phyloP scores from a whole-genome alignment of 2,797 vertebrate species.

The Acestrorhynchus altus region DNA sequence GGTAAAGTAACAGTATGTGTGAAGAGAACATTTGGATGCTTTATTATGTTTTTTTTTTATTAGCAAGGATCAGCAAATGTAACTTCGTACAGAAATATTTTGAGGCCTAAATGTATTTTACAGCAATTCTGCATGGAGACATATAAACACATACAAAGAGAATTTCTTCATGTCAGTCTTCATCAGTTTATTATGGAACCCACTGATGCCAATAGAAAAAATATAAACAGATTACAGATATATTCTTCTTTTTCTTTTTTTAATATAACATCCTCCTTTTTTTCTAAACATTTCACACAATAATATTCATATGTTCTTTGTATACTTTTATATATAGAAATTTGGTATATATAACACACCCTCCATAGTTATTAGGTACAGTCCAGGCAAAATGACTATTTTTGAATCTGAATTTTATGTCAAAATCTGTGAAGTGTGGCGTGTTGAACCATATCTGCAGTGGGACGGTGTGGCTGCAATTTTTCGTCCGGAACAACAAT shows the following conservation, averaged over 20 bases:
- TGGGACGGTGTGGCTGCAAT: too few relatives aligned
- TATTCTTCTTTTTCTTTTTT: neutral
- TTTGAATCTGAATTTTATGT: neutral
- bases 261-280: slow-evolving; percentile 3
- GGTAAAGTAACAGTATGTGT: neutral
- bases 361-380: neutral
- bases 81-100: neutral
- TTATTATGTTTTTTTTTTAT: neutral
- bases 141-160: slow-evolving; percentile 11
- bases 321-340: neutral
- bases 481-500: too few relatives aligned
- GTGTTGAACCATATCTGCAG: too few relatives aligned
- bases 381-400: neutral
- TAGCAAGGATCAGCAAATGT: neutral
- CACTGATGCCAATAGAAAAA: slow-evolving; percentile 7
- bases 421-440: too few relatives aligned
- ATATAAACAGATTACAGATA: slow-evolving; percentile 1
- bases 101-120: neutral
- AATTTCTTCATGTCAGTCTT: slow-evolving; percentile 5
- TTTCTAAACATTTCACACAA: slow-evolving; percentile 5
- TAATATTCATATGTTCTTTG: neutral
- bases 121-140: slow-evolving; percentile 2
- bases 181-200: neutral
- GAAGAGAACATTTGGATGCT: neutral
- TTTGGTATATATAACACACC: neutral